A percentile compares a stretch with the other conserved stretches of the same genome.
Evolutionary conservation across 2,113 vertebrate species (phyloP).

Genomic region (Hippocampus zosterae): DNA sequence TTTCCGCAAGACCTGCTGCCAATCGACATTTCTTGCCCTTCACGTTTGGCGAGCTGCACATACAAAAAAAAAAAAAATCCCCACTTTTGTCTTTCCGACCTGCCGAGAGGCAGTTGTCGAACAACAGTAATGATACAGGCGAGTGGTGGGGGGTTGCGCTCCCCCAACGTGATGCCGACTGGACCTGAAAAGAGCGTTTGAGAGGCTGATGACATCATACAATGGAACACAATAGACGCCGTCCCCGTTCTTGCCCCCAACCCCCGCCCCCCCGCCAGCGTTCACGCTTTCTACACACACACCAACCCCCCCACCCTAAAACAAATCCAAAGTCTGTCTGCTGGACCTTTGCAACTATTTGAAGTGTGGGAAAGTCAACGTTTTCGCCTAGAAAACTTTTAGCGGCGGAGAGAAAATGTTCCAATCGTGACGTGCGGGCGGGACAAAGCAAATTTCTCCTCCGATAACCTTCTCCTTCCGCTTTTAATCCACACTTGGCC

Average conservation of each 20-base stretch:
- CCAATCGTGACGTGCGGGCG: slow-evolving; percentile 13
- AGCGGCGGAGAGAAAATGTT: not conserved
- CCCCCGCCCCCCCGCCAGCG: not conserved
- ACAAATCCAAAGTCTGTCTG: slow-evolving; percentile 7
- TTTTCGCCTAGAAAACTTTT: slow-evolving; percentile 6
- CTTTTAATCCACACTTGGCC: slow-evolving; percentile 61
- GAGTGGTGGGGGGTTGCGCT: slow-evolving; percentile 7
- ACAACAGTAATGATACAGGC: slow-evolving; percentile 13
- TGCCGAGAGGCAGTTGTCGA: slow-evolving; percentile 5
- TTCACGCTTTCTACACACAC: too few species aligned
- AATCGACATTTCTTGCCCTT: too few species aligned
- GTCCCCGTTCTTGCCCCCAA: slow-evolving; percentile 16
- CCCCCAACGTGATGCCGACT: slow-evolving; percentile 26
- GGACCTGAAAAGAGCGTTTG: slow-evolving; percentile 36
- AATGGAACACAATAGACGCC: slow-evolving; percentile 42
- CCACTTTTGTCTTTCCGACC: slow-evolving; percentile 6
- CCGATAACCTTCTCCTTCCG: slow-evolving; percentile 66
- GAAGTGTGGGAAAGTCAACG: slow-evolving; percentile 4
- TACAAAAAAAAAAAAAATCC: too few species aligned
- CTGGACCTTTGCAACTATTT: slow-evolving; percentile 26
- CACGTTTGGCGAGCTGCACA: too few species aligned
- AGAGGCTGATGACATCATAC: slow-evolving; percentile 49
- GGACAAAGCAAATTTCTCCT: slow-evolving; percentile 56
- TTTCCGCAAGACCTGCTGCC: too few species aligned
- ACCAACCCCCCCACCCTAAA: not conserved